A percentile compares a stretch with the other conserved stretches of the same genome.
phyloP scores from a whole-genome alignment of 2,113 vertebrate genomes.

The Empidonax traillii region DNA sequence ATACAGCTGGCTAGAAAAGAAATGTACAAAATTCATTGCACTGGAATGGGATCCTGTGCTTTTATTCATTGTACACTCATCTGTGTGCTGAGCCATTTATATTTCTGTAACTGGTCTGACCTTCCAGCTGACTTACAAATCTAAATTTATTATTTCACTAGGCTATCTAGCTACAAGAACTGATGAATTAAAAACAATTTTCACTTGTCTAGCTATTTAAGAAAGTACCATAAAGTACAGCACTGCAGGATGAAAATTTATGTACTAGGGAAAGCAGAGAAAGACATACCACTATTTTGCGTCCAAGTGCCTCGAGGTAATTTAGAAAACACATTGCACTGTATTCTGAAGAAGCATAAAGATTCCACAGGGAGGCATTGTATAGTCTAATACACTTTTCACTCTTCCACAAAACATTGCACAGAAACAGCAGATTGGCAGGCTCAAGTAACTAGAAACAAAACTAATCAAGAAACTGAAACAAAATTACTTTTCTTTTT shows the following conservation, averaged over 20 bases:
- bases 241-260: not conserved
- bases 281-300: not conserved
- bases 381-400: not conserved
- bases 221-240: not conserved
- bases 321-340: not conserved
- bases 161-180: not conserved
- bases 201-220: not conserved
- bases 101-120: not conserved
- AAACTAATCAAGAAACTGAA: not conserved
- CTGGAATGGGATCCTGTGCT: not conserved
- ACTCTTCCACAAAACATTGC: not conserved
- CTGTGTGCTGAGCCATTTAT: not conserved
- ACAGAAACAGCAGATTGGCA: not conserved
- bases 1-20: not conserved
- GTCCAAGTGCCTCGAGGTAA: not conserved
- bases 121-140: not conserved
- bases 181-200: not conserved
- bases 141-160: not conserved
- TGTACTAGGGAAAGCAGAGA: not conserved
- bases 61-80: not conserved
- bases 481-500: not conserved
- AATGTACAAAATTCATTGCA: not conserved
- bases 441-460: not conserved
- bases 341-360: not conserved
- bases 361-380: not conserved